Conservation (phyloP, 2,888 invertebrate genomes). For the Sclerodermus sp. region DNA sequence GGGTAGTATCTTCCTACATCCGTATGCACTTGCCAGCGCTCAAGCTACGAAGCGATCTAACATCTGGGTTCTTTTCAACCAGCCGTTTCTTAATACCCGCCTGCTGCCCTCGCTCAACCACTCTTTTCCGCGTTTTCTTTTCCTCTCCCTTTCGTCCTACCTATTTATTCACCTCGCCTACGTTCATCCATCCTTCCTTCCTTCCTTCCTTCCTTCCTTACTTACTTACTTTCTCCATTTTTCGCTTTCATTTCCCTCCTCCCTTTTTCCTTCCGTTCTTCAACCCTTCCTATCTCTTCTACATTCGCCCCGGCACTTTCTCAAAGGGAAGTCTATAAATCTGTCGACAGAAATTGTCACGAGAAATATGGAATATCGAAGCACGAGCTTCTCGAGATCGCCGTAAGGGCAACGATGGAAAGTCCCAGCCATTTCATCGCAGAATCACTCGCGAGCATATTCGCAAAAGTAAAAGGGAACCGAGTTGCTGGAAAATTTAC, state of each 20-base stretch:
- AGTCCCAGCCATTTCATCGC: too few relatives aligned
- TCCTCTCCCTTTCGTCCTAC: neutral
- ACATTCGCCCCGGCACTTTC: conserved; percentile 1
- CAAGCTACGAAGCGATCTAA: too few relatives aligned
- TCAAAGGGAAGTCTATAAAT: conserved; percentile 45
- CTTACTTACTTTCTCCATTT: neutral
- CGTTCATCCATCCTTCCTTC: conserved; percentile 10
- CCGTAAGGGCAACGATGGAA: too few relatives aligned
- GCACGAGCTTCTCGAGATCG: conserved; percentile 15
- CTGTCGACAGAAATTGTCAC: conserved; percentile 44
- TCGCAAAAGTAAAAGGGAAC: too few relatives aligned
- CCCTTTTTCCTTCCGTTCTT: neutral
- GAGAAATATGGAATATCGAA: conserved; percentile 45
- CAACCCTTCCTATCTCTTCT: conserved; percentile 4
- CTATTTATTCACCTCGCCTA: conserved; percentile 27
- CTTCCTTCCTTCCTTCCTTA: neutral
- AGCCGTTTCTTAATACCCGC: too few relatives aligned
- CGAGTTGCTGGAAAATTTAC: too few relatives aligned
- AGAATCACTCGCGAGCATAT: too few relatives aligned
- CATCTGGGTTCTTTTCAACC: too few relatives aligned
- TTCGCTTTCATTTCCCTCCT: neutral
- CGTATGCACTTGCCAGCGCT: too few relatives aligned
- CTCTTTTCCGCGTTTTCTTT: too few relatives aligned
- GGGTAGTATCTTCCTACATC: too few relatives aligned
- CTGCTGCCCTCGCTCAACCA: too few relatives aligned